Conservation (phyloP, 1,140 invertebrate species). For the Drosophila jambulina region DNA sequence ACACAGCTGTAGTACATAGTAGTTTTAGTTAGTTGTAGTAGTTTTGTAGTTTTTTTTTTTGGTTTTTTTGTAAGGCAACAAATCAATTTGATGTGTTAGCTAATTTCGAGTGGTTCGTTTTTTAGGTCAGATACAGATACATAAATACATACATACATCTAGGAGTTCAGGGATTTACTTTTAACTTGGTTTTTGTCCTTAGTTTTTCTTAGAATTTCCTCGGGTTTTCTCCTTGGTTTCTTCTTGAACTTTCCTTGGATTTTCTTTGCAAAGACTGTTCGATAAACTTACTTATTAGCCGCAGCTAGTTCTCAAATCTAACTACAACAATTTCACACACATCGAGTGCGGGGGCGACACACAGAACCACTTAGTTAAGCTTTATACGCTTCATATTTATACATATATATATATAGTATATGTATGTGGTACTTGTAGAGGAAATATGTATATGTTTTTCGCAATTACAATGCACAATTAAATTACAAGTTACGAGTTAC, state of each 20-base stretch:
- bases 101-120: constrained; percentile 46
- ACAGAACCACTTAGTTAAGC: constrained; percentile 23
- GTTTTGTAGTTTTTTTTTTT: constrained; percentile 15
- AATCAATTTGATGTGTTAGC: constrained; percentile 62
- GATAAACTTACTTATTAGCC: constrained; percentile 37
- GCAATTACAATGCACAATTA: constrained; percentile 54
- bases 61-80: constrained; percentile 48
- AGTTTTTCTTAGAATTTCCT: not conserved
- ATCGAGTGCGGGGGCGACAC: constrained; percentile 28
- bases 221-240: not conserved
- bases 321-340: constrained; percentile 43
- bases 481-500: constrained; percentile 9
- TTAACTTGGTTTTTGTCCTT: not conserved
- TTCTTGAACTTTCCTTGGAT: not conserved
- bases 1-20: constrained; percentile 19
- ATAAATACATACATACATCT: constrained; percentile 27
- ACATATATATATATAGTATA: constrained; percentile 1
- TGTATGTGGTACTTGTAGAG: constrained; percentile 26
- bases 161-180: constrained; percentile 17
- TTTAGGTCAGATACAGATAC: constrained; percentile 16
- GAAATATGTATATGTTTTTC: constrained; percentile 36
- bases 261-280: constrained; percentile 7
- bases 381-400: constrained; percentile 17
- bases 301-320: constrained; percentile 39
- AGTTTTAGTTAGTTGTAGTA: constrained; percentile 30